Evolutionary conservation across 2,888 invertebrate species (phyloP).

Genomic region (Autographa pulchrina): DNA sequence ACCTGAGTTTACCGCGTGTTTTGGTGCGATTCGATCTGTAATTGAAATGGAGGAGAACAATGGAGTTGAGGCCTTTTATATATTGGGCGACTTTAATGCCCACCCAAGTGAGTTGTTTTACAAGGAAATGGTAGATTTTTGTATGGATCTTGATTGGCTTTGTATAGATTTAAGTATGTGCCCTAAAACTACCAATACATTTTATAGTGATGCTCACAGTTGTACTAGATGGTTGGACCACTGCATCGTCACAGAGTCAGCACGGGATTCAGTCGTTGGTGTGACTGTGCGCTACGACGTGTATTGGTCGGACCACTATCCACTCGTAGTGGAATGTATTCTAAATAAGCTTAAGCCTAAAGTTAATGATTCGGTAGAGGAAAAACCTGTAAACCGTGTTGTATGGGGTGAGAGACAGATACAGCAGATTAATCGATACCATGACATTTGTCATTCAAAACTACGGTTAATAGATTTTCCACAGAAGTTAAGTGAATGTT

Average conservation of each 20-base stretch:
- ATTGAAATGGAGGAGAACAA: conserved; percentile 7
- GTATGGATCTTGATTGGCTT: too few species aligned
- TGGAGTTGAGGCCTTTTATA: conserved; percentile 9
- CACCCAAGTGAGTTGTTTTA: conserved; percentile 5
- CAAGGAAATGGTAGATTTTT: too few species aligned
- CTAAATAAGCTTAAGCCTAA: conserved; percentile 17
- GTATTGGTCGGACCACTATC: conserved; percentile 19
- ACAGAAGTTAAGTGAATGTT: conserved; percentile 12
- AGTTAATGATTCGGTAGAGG: background rate
- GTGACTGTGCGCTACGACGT: background rate
- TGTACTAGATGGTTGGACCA: conserved; percentile 21
- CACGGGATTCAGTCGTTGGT: conserved; percentile 9
- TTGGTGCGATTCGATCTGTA: conserved; percentile 7
- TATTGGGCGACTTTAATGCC: too few species aligned
- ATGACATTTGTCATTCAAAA: conserved; percentile 15
- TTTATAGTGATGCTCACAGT: conserved; percentile 18
- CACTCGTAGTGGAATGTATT: conserved; percentile 14
- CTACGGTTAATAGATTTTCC: conserved; percentile 17
- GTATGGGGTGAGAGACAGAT: conserved; percentile 16
- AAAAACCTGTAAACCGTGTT: conserved; percentile 6
- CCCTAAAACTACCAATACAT: conserved; percentile 5
- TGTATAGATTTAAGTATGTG: too few species aligned
- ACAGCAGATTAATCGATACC: conserved; percentile 10
- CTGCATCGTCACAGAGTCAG: conserved; percentile 16
- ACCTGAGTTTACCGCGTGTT: conserved; percentile 12